phyloP scores from a whole-genome alignment of 2,113 vertebrate species.

The Sinosuthora webbiana region DNA sequence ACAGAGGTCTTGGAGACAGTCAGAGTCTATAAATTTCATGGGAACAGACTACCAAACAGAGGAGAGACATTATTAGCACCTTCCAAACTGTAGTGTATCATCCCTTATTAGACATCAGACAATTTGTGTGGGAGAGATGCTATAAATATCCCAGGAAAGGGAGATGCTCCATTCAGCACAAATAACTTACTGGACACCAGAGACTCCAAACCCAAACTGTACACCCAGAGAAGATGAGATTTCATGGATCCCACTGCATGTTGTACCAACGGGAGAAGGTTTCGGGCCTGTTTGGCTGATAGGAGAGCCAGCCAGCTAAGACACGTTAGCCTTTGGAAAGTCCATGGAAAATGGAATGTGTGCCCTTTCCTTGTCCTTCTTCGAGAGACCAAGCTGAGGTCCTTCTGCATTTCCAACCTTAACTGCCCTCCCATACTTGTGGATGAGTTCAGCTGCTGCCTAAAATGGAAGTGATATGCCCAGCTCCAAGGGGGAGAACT shows the following conservation, averaged over 20 bases:
- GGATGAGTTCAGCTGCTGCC: neutral
- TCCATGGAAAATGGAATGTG: neutral
- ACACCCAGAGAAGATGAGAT: neutral
- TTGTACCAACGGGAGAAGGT: neutral
- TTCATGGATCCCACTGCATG: neutral
- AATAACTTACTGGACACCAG: neutral
- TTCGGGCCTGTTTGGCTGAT: neutral
- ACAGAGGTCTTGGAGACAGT: constrained; percentile 4
- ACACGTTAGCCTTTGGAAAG: neutral
- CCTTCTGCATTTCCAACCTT: neutral
- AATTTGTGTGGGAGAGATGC: constrained; percentile 1
- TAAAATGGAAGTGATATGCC: neutral
- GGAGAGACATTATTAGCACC: constrained; percentile 41
- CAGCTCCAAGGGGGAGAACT: neutral
- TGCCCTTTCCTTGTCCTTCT: neutral
- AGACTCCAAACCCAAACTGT: neutral
- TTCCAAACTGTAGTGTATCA: constrained; percentile 13
- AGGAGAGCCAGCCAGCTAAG: neutral
- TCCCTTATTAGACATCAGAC: constrained; percentile 35
- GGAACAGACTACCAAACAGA: constrained; percentile 14
- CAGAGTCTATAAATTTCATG: constrained; percentile 33
- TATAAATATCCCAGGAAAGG: neutral
- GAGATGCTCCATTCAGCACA: neutral
- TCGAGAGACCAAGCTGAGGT: neutral
- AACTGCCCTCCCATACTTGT: accelerated